Evolutionary conservation across 2,797 vertebrate genomes (phyloP).

Genomic region (Stomatorhinus walkeri): DNA sequence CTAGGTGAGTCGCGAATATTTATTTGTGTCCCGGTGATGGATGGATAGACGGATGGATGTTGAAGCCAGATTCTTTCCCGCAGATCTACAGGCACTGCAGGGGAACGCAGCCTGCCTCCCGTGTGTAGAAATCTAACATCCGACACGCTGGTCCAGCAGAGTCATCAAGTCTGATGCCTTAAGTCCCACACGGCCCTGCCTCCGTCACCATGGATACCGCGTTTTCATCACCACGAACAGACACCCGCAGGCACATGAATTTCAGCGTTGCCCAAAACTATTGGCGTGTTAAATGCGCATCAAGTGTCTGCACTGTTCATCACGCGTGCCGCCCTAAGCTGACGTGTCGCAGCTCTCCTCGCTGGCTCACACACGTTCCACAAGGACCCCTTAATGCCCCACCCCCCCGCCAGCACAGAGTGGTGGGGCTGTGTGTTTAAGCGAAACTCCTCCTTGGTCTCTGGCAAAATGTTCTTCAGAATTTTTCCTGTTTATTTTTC

Average conservation of each 20-base stretch:
- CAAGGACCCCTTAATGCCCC: slow-evolving; percentile 35
- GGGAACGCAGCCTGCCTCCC: neutral
- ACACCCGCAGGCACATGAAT: neutral
- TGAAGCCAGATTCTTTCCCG: neutral
- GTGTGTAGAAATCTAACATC: neutral
- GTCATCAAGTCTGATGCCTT: slow-evolving; percentile 47
- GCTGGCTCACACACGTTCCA: slow-evolving; percentile 26
- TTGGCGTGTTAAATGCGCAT: neutral
- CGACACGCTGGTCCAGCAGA: slow-evolving; percentile 18
- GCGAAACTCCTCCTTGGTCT: slow-evolving; percentile 15
- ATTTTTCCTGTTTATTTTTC: neutral
- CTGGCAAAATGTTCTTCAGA: slow-evolving; percentile 4
- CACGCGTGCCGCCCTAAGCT: neutral
- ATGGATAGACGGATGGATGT: neutral
- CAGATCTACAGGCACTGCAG: neutral
- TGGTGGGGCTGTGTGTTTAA: slow-evolving; percentile 32
- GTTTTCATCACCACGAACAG: neutral
- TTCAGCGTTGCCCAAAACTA: neutral
- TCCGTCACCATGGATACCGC: slow-evolving; percentile 18
- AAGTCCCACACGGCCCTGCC: slow-evolving; percentile 41
- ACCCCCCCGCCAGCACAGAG: slow-evolving; percentile 20
- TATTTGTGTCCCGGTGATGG: neutral
- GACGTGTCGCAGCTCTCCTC: neutral
- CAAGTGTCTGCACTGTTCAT: neutral
- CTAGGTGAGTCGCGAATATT: slow-evolving; percentile 25